Evolutionary conservation across 2,888 invertebrate genomes (phyloP).

Genomic region (Erebia epiphron): DNA sequence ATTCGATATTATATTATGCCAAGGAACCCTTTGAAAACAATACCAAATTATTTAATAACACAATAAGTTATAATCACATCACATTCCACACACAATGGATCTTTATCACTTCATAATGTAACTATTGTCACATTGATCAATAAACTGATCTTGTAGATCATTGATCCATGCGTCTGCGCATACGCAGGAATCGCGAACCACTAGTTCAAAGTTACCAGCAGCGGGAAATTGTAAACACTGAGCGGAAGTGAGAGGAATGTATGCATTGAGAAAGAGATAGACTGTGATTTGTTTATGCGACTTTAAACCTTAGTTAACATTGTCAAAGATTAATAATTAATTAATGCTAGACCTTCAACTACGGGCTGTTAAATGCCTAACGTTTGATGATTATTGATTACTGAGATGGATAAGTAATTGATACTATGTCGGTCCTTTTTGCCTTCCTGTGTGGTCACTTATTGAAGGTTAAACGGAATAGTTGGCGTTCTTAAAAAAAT

Average conservation of each 20-base stretch:
- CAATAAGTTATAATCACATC: slow-evolving; percentile 40
- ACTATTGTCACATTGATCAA: slow-evolving; percentile 38
- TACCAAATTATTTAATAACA: slow-evolving; percentile 48
- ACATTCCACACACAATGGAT: slow-evolving; percentile 45
- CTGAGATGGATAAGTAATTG: background rate
- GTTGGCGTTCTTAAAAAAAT: too few species aligned
- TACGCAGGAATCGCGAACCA: slow-evolving; percentile 56
- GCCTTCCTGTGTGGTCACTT: too few species aligned
- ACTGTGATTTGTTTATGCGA: slow-evolving; percentile 52
- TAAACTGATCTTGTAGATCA: slow-evolving; percentile 42
- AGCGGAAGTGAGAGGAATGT: slow-evolving; percentile 50
- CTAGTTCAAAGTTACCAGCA: slow-evolving; percentile 46
- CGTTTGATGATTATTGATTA: background rate
- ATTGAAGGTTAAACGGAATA: too few species aligned
- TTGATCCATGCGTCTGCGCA: slow-evolving; percentile 50
- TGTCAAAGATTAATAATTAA: slow-evolving; percentile 46
- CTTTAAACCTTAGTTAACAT: slow-evolving; percentile 49
- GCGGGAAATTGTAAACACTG: slow-evolving; percentile 69
- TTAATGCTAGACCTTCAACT: background rate
- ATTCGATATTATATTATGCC: slow-evolving; percentile 15
- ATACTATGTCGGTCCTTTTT: too few species aligned
- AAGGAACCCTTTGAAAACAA: slow-evolving; percentile 38
- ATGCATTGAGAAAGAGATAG: slow-evolving; percentile 52
- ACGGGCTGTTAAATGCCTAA: background rate
- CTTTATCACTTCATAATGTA: slow-evolving; percentile 43